Conservation (phyloP, 2,113 vertebrate genomes). For the Anas platyrhynchos region DNA sequence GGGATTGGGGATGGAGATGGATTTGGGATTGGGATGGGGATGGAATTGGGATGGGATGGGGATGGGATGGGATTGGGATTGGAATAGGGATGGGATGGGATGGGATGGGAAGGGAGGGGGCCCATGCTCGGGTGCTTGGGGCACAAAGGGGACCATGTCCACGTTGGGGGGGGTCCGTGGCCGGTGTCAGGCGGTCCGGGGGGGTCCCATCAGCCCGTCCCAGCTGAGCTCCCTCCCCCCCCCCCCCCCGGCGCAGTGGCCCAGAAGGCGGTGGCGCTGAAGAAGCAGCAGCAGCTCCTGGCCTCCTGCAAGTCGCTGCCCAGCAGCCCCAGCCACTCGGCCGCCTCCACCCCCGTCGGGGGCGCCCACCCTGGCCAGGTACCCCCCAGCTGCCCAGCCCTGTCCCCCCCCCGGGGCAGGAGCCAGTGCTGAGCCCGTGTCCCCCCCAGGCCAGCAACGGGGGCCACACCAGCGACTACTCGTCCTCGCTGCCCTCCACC, state of each 20-base stretch:
- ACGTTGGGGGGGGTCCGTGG: too few species aligned
- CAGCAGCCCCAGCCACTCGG: conserved; percentile 93
- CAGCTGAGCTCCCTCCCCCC: neutral
- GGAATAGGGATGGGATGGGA: too few species aligned
- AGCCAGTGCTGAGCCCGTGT: rapidly evolving
- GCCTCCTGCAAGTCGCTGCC: conserved; percentile 95
- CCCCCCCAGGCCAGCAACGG: conserved; percentile 88
- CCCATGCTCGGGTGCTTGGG: neutral
- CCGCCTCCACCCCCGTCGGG: conserved; percentile 87
- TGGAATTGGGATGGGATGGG: too few species aligned
- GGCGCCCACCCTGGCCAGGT: conserved; percentile 20
- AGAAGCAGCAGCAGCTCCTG: conserved; percentile 88
- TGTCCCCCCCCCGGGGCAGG: rapidly evolving
- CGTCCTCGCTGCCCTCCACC: conserved; percentile 92
- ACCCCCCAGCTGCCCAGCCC: rapidly evolving
- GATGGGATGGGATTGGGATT: too few species aligned
- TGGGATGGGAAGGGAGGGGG: too few species aligned
- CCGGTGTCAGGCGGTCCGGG: neutral
- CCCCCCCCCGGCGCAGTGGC: conserved; percentile 75
- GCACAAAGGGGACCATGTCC: neutral
- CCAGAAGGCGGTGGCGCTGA: conserved; percentile 89
- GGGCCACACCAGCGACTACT: conserved; percentile 87
- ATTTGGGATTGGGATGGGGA: too few species aligned
- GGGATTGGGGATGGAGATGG: too few species aligned
- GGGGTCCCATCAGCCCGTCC: too few species aligned